Evolutionary conservation across 2,113 vertebrate species (phyloP).

Genomic region (Python bivittatus): DNA sequence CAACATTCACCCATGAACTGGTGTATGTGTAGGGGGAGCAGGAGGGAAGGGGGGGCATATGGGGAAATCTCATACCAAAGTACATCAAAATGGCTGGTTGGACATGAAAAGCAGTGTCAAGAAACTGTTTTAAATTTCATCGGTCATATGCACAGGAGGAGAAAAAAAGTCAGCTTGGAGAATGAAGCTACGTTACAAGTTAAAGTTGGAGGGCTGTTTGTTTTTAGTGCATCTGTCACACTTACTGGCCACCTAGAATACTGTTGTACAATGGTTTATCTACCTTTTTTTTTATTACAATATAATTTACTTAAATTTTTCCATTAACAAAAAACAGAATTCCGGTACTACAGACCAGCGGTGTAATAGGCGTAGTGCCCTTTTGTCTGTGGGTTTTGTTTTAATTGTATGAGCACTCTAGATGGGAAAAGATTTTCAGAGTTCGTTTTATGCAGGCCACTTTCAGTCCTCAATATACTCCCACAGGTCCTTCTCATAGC

Average conservation of each 20-base stretch:
- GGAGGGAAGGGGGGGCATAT: slow-evolving; percentile 18
- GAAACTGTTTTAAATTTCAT: slow-evolving; percentile 77
- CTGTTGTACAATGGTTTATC: slow-evolving; percentile 95
- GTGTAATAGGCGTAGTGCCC: slow-evolving; percentile 77
- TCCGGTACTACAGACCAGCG: slow-evolving; percentile 87
- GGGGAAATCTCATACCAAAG: slow-evolving; percentile 69
- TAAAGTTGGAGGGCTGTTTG: slow-evolving; percentile 77
- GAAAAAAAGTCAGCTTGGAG: slow-evolving; percentile 76
- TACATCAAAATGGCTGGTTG: slow-evolving; percentile 86
- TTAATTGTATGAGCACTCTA: slow-evolving; percentile 92
- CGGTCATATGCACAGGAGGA: slow-evolving; percentile 82
- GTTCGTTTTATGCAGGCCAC: slow-evolving; percentile 83
- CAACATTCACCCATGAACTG: slow-evolving; percentile 76
- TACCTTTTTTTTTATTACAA: slow-evolving; percentile 94
- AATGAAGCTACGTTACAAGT: slow-evolving; percentile 91
- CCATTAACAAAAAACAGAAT: slow-evolving; percentile 89
- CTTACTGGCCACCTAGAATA: slow-evolving; percentile 94
- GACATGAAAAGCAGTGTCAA: slow-evolving; percentile 92
- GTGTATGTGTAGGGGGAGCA: slow-evolving; percentile 50
- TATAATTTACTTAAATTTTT: slow-evolving; percentile 98
- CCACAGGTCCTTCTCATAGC: slow-evolving; percentile 99
- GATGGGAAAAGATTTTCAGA: slow-evolving; percentile 88
- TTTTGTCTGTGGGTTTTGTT: slow-evolving; percentile 72
- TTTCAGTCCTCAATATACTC: slow-evolving; percentile 99
- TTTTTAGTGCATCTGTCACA: slow-evolving; percentile 83